These are phyloP conservation scores for Temnothorax ravouxi DNA, from an alignment of 2,888 invertebrate genomes.

Conservation along the genomic window DNA sequence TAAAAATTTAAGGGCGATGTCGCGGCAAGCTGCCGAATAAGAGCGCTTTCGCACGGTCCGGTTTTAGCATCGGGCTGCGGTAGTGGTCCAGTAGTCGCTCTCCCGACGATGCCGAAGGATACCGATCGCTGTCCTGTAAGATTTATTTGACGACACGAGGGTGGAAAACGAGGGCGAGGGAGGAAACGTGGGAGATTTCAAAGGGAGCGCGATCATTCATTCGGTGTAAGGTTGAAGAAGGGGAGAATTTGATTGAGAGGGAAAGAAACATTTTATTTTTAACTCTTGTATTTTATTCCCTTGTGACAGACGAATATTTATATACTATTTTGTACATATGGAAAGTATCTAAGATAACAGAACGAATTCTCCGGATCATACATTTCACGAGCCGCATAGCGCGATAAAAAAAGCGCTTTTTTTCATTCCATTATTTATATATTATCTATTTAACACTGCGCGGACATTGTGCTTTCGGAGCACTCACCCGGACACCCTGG, in stretches of 20 bases:
- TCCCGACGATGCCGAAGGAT: constrained; percentile 29
- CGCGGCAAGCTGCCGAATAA: constrained; percentile 30
- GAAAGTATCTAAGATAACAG: not conserved
- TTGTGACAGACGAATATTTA: not conserved
- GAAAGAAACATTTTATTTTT: constrained; percentile 32
- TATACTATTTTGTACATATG: not conserved
- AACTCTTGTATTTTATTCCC: constrained; percentile 19
- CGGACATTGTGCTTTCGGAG: no score
- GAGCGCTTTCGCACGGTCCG: constrained; percentile 39
- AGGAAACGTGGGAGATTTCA: constrained; percentile 35
- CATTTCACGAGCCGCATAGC: not conserved
- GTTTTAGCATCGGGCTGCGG: constrained; percentile 19
- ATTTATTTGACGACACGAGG: constrained; percentile 48
- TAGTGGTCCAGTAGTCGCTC: not conserved
- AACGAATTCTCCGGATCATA: not conserved
- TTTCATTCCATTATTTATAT: not conserved
- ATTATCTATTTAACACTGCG: not conserved
- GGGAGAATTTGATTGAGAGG: constrained; percentile 19
- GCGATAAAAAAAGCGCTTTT: not conserved
- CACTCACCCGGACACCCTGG: no score
- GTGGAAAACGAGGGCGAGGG: constrained; percentile 36
- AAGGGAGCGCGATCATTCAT: constrained; percentile 42
- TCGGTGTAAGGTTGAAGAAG: not conserved
- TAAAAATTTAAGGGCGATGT: constrained; percentile 46
- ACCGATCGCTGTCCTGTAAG: constrained; percentile 42